phyloP scores from a whole-genome alignment of 2,113 vertebrate species.

The Telmatochromis sp. region DNA sequence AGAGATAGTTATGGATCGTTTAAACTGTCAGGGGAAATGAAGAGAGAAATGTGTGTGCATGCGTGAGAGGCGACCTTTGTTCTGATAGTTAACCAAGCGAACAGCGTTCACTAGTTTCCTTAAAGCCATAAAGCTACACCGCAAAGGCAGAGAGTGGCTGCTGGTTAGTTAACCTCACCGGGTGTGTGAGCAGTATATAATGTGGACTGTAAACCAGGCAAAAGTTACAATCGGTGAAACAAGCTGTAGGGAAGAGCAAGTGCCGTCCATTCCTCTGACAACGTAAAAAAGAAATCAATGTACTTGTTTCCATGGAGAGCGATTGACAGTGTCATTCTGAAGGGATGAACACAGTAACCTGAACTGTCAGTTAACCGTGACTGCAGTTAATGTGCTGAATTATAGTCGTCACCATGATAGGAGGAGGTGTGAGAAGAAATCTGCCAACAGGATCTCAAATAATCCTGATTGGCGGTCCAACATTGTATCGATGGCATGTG shows the following conservation, averaged over 20 bases:
- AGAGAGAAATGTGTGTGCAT: neutral
- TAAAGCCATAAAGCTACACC: neutral
- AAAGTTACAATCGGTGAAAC: accelerated
- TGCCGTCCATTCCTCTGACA: neutral
- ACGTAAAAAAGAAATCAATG: neutral
- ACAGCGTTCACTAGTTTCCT: neutral
- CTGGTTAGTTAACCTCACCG: neutral
- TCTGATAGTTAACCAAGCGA: neutral
- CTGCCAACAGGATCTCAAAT: neutral
- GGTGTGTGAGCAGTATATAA: neutral
- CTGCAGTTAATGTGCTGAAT: accelerated
- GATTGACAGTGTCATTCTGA: too few relatives aligned
- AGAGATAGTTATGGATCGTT: neutral
- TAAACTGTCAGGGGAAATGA: neutral
- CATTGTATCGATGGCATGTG: neutral
- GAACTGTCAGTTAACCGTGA: neutral
- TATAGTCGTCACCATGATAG: accelerated
- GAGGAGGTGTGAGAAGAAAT: neutral
- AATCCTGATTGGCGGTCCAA: neutral
- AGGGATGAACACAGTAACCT: neutral
- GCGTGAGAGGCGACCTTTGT: neutral
- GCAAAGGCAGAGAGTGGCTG: neutral
- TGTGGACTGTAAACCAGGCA: neutral
- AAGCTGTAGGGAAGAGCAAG: neutral
- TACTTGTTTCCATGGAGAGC: neutral